A percentile compares a stretch with the other conserved stretches of the same genome.
phyloP scores from a whole-genome alignment of 2,113 vertebrate genomes.

The Daboia siamensis region DNA sequence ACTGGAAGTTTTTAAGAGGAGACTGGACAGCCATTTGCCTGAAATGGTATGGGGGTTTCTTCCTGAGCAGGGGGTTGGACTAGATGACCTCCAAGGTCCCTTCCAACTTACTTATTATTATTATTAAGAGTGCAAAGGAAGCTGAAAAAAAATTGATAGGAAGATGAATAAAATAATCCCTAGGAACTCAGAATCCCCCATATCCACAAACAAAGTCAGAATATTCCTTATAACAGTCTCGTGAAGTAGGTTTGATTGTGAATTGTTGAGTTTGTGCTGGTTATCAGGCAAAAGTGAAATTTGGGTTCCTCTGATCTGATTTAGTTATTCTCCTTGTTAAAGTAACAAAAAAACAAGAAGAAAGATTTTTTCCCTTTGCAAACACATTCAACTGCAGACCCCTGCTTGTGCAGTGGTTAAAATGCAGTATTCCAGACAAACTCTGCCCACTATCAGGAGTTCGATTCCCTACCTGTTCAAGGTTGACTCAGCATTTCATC shows the following conservation, averaged over 20 bases:
- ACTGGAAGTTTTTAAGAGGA: no score
- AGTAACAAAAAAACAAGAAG: not conserved
- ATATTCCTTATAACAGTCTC: not conserved
- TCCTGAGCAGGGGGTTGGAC: no score
- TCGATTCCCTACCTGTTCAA: not conserved
- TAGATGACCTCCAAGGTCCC: no score
- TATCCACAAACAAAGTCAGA: not conserved
- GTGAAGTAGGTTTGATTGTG: not conserved
- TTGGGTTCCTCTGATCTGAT: not conserved
- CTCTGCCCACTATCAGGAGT: not conserved
- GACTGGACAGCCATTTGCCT: no score
- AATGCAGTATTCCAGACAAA: not conserved
- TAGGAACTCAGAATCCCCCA: not conserved
- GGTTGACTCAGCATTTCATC: not conserved
- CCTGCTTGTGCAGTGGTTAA: not conserved
- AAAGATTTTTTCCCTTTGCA: not conserved
- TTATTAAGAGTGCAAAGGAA: not conserved
- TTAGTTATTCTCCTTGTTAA: not conserved
- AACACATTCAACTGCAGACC: not conserved
- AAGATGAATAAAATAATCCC: not conserved
- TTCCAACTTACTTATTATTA: no score
- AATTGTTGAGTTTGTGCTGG: not conserved
- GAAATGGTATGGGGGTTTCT: no score
- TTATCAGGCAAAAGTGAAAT: not conserved
- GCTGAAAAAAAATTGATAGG: not conserved